A percentile compares a stretch with the other conserved stretches of the same genome.
Evolutionary conservation across 2,888 invertebrate species (phyloP).

Genomic region (Agonopterix subpropinquella): DNA sequence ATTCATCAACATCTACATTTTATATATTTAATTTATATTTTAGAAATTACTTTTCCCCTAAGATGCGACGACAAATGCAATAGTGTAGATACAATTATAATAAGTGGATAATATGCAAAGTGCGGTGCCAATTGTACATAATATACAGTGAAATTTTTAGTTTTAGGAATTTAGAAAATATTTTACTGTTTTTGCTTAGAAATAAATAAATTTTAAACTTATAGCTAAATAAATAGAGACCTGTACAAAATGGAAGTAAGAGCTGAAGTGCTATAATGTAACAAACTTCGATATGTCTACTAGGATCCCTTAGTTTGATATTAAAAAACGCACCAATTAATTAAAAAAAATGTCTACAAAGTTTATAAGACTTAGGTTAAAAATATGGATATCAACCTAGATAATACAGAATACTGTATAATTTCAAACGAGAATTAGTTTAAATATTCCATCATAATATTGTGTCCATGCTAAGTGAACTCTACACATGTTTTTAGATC

Average conservation of each 20-base stretch:
- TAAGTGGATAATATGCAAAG: slow-evolving; percentile 50
- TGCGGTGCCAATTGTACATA: slow-evolving; percentile 58
- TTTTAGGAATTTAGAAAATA: background rate
- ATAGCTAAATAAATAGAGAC: too few species aligned
- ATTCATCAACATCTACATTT: slow-evolving; percentile 51
- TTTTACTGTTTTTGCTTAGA: background rate
- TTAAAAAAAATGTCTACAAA: too few species aligned
- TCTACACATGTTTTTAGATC: too few species aligned
- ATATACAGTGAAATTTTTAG: slow-evolving; percentile 37
- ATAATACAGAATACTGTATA: too few species aligned
- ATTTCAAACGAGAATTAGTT: too few species aligned
- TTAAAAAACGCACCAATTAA: too few species aligned
- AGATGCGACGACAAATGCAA: slow-evolving; percentile 63
- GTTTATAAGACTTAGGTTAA: too few species aligned
- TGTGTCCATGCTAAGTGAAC: too few species aligned
- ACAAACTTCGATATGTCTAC: too few species aligned
- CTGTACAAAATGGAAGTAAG: background rate
- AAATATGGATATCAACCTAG: too few species aligned
- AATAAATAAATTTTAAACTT: background rate
- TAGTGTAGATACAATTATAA: slow-evolving; percentile 52
- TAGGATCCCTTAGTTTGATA: too few species aligned
- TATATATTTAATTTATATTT: slow-evolving; percentile 38
- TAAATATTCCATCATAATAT: too few species aligned
- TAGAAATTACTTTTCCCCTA: slow-evolving; percentile 23
- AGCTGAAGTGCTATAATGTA: slow-evolving; percentile 4